These are phyloP conservation scores for Harpegnathos saltator DNA, from an alignment of 1,140 invertebrate species.

Conservation along the genomic window DNA sequence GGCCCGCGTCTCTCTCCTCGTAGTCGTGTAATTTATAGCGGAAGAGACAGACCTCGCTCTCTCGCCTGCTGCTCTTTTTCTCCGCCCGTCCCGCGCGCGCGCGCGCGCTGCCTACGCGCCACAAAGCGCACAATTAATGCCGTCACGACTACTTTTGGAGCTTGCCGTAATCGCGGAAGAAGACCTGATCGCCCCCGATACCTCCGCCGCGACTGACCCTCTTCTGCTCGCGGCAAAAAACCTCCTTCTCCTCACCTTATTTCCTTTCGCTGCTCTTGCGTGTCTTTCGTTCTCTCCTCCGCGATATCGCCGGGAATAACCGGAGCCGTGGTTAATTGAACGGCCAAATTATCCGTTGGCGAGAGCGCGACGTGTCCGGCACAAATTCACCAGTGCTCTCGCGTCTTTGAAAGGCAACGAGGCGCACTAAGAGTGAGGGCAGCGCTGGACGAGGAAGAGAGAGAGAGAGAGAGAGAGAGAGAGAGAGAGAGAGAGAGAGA, in stretches of 20 bases:
- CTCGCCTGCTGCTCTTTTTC: neutral
- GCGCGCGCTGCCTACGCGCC: constrained; percentile 28
- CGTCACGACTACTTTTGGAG: constrained; percentile 40
- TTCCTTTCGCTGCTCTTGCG: no score
- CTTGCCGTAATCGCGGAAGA: neutral
- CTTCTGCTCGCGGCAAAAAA: neutral
- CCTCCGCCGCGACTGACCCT: neutral
- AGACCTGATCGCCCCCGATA: neutral
- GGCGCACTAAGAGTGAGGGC: no score
- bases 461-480: no score
- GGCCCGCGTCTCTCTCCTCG: constrained; percentile 56
- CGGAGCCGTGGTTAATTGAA: neutral
- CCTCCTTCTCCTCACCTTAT: no score
- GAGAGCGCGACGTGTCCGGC: neutral
- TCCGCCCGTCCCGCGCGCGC: neutral
- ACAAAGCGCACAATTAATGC: constrained; percentile 70
- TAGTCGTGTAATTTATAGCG: constrained; percentile 82
- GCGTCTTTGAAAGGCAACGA: neutral
- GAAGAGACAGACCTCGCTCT: constrained; percentile 70
- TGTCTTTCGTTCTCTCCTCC: no score
- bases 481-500: no score
- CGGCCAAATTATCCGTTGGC: neutral
- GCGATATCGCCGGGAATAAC: neutral
- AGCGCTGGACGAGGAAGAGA: no score
- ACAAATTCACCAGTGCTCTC: neutral